phyloP scores from a whole-genome alignment of 2,113 vertebrate species.

The Crotalus horridus region DNA sequence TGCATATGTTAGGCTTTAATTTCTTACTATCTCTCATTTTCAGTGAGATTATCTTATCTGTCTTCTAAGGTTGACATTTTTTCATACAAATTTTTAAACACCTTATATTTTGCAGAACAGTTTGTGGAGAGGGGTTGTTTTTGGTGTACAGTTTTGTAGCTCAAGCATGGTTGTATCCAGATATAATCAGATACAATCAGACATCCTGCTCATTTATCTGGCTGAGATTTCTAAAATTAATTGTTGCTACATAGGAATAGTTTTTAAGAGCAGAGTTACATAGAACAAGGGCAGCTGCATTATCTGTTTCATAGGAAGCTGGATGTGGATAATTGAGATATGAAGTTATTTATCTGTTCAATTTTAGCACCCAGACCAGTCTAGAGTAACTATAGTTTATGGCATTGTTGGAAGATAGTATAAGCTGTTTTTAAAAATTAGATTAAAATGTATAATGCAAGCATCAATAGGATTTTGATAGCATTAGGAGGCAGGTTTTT shows the following conservation, averaged over 20 bases:
- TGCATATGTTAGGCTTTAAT: conserved; percentile 26
- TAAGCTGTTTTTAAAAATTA: neutral
- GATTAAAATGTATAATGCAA: neutral
- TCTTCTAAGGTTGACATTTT: conserved; percentile 14
- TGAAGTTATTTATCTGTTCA: neutral
- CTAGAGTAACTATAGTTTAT: neutral
- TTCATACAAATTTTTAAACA: neutral
- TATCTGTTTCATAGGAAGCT: neutral
- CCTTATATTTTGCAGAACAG: conserved; percentile 22
- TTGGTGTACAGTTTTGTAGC: neutral
- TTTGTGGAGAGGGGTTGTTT: neutral
- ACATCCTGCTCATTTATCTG: conserved; percentile 37
- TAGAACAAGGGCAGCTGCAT: neutral
- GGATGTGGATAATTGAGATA: conserved; percentile 18
- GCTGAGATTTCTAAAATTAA: conserved; percentile 13
- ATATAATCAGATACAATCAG: neutral
- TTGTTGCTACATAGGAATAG: neutral
- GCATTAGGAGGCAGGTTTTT: neutral
- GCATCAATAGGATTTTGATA: neutral
- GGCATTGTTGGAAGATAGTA: neutral
- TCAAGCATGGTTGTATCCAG: conserved; percentile 42
- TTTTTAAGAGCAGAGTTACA: neutral
- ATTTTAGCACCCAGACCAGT: conserved; percentile 17
- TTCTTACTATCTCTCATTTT: neutral
- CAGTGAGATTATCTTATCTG: conserved; percentile 18